Evolutionary conservation across 2,113 vertebrate genomes (phyloP), one percentile per base, ranked within the genome.

Genomic region (Tetrax tetrax): DNA sequence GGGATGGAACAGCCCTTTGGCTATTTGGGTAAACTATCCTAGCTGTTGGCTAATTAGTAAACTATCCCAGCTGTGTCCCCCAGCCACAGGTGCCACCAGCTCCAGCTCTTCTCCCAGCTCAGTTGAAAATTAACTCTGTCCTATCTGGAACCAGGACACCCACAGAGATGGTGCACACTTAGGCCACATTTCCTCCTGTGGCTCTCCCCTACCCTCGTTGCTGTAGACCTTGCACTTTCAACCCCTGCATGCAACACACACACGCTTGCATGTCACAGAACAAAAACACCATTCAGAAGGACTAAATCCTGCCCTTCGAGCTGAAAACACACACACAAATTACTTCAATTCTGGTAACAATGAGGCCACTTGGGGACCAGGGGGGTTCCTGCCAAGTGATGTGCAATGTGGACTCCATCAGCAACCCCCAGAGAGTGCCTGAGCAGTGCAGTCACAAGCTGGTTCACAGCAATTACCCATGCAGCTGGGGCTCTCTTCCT

Each of bases 261-360:
- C 22, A 13, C 0, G 0, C 28, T 29, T 22, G 27, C 35, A 20
- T 2, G 12, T 31, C n/a, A 61, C 13, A 38, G 41, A 81, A 43
- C 10, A 75, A 87, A 95, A 78, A 5, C 28, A 24, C 7, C 23
- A 27, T 50, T 33, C 28, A 35, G 63, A 54, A 90, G 48, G 51
- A 43, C 31, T 27, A 28, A 66, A 89, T 81, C 28, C 22, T 83
- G 38, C 28, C 60, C 43, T 56, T 78, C 2, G 2, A 84, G 25
- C 6, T 47, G 28, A 54, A 93, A 38, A 48, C 23, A 78, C 31
- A 4, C 15, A 29, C 14, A 21, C 10, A 54, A 53, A 47, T 60
- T 59, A 63, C 61, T 87, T 90, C 43, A 31, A 43, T 75, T 91
- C 38, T 33, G 24, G n/a, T 48, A 75, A 59, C 17, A 65, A 54